phyloP scores from a whole-genome alignment of 2,113 vertebrate genomes.

The Pyrgilauda ruficollis region DNA sequence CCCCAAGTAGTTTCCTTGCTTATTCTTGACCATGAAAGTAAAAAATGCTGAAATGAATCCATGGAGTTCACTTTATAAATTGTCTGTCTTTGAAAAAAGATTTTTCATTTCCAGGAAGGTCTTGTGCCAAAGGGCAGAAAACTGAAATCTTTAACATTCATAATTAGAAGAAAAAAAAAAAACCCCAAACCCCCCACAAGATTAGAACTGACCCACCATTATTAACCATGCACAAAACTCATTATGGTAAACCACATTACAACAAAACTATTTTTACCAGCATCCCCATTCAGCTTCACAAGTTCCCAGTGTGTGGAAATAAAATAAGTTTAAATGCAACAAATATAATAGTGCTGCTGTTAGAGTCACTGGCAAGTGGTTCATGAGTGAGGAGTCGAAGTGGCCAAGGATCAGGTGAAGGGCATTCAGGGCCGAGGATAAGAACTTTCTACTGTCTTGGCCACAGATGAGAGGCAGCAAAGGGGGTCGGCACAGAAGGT shows the following conservation, averaged over 20 bases:
- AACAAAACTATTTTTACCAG: not conserved
- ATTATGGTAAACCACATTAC: not conserved
- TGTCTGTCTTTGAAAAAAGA: not conserved
- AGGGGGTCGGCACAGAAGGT: rapidly evolving
- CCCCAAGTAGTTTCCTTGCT: not conserved
- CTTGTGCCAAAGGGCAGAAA: not conserved
- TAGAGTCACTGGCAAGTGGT: not conserved
- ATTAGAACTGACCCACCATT: not conserved
- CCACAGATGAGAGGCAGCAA: not conserved
- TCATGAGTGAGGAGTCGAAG: not conserved
- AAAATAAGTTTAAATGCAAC: not conserved
- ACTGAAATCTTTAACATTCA: not conserved
- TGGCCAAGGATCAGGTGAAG: not conserved
- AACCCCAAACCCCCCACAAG: rapidly evolving
- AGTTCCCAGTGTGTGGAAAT: not conserved
- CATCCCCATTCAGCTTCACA: not conserved
- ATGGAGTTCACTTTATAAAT: not conserved
- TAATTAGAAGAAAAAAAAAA: not conserved
- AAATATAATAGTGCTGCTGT: not conserved
- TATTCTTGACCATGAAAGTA: not conserved
- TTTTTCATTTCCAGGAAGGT: not conserved
- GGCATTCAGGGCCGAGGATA: not conserved
- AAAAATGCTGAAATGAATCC: not conserved
- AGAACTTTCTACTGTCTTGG: not conserved
- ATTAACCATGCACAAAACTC: not conserved